Conservation (phyloP, 1,140 invertebrate species). For the Drosophila trapezifrons region DNA sequence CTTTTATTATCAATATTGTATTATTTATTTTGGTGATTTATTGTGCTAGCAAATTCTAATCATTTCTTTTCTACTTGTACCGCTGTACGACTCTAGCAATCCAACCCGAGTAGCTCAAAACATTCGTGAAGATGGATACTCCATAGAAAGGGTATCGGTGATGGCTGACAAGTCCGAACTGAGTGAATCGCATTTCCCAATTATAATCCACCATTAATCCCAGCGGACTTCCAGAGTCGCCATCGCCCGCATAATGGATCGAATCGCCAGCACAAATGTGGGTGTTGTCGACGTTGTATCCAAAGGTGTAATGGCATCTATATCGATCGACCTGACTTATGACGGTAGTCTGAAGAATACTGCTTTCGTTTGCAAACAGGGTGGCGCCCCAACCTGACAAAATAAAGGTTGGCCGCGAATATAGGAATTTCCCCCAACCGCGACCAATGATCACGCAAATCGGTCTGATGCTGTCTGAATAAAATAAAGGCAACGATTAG, state of each 20-base stretch:
- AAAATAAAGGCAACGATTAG: background rate
- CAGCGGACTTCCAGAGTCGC: slow-evolving; percentile 16
- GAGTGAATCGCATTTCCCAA: background rate
- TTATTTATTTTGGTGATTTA: no score
- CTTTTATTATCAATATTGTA: no score
- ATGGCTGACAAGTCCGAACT: slow-evolving; percentile 22
- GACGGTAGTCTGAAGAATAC: background rate
- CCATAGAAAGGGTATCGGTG: background rate
- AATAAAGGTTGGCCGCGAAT: background rate
- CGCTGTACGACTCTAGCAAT: background rate
- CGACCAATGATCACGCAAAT: background rate
- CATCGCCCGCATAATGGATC: background rate
- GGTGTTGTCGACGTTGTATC: slow-evolving; percentile 1
- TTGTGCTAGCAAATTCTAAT: background rate
- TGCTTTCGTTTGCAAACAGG: background rate
- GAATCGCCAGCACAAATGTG: slow-evolving; percentile 8
- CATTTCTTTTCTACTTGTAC: background rate
- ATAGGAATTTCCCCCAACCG: background rate
- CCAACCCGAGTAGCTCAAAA: background rate
- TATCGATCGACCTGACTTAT: background rate
- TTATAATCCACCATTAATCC: background rate
- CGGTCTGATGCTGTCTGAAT: slow-evolving; percentile 1
- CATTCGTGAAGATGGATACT: slow-evolving; percentile 11
- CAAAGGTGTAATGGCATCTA: background rate
- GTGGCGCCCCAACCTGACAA: slow-evolving; percentile 5